phyloP scores from a whole-genome alignment of 1,140 invertebrate species.

The Ectropis grisescens region DNA sequence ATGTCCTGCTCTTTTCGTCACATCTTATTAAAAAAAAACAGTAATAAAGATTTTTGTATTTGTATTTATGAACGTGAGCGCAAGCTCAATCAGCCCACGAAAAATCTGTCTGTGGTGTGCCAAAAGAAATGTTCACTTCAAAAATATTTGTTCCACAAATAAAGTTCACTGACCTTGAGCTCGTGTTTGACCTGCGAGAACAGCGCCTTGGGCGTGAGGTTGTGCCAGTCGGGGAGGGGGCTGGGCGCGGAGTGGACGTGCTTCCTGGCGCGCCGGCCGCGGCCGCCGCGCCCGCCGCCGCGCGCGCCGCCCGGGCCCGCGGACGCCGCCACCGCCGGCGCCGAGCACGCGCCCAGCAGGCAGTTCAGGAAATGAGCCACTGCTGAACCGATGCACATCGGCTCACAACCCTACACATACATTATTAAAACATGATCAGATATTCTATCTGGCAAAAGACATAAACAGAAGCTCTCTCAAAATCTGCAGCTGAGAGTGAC shows the following conservation, averaged over 20 bases:
- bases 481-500: too few relatives aligned
- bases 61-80: too few relatives aligned
- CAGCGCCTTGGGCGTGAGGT: constrained; percentile 84
- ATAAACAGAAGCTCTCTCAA: too few relatives aligned
- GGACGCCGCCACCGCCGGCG: constrained; percentile 76
- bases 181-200: constrained; percentile 92
- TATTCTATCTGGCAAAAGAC: too few relatives aligned
- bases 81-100: too few relatives aligned
- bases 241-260: constrained; percentile 70
- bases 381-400: constrained; percentile 89
- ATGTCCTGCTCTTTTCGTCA: too few relatives aligned
- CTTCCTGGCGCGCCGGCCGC: constrained; percentile 65
- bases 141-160: too few relatives aligned
- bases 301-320: constrained; percentile 18
- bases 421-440: too few relatives aligned
- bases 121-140: too few relatives aligned
- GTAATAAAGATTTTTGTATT: too few relatives aligned
- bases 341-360: constrained; percentile 82
- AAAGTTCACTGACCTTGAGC: constrained; percentile 76
- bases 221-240: constrained; percentile 83
- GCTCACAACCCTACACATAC: constrained; percentile 70
- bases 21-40: too few relatives aligned
- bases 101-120: too few relatives aligned
- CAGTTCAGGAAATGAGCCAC: constrained; percentile 97
- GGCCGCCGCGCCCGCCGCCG: constrained; percentile 23